Conservation (phyloP, 2,888 invertebrate species). For the Steinernema hermaphroditum region DNA sequence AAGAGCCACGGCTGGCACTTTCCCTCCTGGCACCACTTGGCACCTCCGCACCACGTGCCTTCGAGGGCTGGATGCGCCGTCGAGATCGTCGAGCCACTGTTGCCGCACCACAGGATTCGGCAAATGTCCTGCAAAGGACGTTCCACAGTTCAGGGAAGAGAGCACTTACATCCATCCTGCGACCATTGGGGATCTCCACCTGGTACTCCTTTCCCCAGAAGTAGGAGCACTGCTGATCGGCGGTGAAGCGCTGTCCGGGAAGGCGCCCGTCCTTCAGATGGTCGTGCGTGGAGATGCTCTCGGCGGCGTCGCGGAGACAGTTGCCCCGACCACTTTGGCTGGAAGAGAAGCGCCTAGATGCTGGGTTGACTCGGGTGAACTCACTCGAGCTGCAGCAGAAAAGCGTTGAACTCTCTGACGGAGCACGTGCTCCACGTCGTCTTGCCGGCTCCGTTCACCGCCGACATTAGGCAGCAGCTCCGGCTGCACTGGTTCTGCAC, state of each 20-base stretch:
- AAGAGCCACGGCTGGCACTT: constrained; percentile 56
- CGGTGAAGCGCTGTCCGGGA: constrained; percentile 66
- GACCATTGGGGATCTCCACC: constrained; percentile 63
- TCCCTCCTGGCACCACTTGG: constrained; percentile 65
- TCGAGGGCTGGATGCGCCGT: constrained; percentile 67
- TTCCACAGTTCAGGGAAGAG: constrained; percentile 34
- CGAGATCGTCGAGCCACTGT: constrained; percentile 65
- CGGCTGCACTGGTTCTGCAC: constrained; percentile 65
- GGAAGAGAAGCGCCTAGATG: constrained; percentile 27
- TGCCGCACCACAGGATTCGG: constrained; percentile 66
- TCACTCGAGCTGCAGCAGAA: constrained; percentile 63
- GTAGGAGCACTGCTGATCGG: constrained; percentile 66
- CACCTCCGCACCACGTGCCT: constrained; percentile 65
- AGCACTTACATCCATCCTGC: constrained; percentile 48
- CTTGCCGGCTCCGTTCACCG: constrained; percentile 67
- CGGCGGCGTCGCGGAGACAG: constrained; percentile 60
- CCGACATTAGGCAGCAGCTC: constrained; percentile 65
- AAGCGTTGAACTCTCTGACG: constrained; percentile 64
- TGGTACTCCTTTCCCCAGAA: constrained; percentile 66
- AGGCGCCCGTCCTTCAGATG: constrained; percentile 58
- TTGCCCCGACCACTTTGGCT: constrained; percentile 65
- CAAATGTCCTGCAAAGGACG: constrained; percentile 62
- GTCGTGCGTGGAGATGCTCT: constrained; percentile 53
- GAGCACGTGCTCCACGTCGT: constrained; percentile 66
- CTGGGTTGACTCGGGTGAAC: constrained; percentile 28